These are phyloP conservation scores for western clawed frog (Xenopus tropicalis) DNA, from an alignment of 2,113 vertebrate species.

Conservation along the genomic window DNA sequence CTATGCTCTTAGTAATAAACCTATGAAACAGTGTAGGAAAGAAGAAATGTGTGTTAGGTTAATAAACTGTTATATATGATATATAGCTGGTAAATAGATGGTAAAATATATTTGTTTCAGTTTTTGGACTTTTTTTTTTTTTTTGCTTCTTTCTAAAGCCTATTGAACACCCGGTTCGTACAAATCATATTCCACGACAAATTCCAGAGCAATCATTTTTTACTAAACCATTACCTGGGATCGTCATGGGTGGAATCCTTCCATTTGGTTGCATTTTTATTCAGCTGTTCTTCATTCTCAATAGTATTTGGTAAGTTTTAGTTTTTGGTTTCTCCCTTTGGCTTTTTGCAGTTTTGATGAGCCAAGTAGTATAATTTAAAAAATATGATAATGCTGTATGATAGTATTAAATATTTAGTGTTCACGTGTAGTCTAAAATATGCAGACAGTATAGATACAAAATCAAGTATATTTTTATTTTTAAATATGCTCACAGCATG, in stretches of 20 bases:
- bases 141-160: slow-evolving; percentile 56
- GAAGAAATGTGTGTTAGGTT: too few relatives aligned
- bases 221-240: slow-evolving; percentile 76
- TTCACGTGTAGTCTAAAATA: not conserved
- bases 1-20: too few relatives aligned
- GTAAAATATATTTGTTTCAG: too few relatives aligned
- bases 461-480: too few relatives aligned
- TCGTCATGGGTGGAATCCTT: slow-evolving; percentile 84
- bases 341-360: too few relatives aligned
- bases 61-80: too few relatives aligned
- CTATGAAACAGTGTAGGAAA: too few relatives aligned
- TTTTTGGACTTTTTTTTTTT: too few relatives aligned
- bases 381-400: not conserved
- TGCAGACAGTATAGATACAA: too few relatives aligned
- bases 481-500: too few relatives aligned
- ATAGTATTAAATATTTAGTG: not conserved
- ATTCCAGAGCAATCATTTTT: slow-evolving; percentile 84
- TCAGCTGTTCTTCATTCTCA: slow-evolving; percentile 91
- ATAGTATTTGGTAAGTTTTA: slow-evolving; percentile 82
- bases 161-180: slow-evolving; percentile 82
- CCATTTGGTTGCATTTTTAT: slow-evolving; percentile 92
- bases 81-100: too few relatives aligned
- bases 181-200: slow-evolving; percentile 80
- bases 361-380: not conserved
- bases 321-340: too few relatives aligned